phyloP scores from a whole-genome alignment of 2,797 vertebrate species.

The Amphiprion clarkii region DNA sequence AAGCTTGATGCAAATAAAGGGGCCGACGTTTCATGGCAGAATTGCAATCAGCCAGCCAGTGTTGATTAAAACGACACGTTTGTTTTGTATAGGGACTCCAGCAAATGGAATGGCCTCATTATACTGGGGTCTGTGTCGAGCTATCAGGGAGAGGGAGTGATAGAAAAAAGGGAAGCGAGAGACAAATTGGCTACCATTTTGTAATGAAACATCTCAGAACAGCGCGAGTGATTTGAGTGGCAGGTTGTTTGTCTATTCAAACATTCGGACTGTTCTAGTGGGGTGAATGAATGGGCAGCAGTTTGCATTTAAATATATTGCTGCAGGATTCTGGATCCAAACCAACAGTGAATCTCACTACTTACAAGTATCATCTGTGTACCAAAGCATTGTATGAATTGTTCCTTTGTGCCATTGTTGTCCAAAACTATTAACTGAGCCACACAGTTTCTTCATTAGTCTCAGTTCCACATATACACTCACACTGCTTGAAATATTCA shows the following conservation, averaged over 20 bases:
- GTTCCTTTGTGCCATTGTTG: not conserved
- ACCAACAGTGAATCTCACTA: slow-evolving; percentile 8
- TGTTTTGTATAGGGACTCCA: slow-evolving; percentile 56
- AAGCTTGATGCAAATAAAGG: slow-evolving; percentile 48
- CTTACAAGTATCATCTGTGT: not conserved
- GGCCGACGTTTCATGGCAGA: slow-evolving; percentile 28
- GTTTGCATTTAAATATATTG: slow-evolving; percentile 15
- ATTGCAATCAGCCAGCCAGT: slow-evolving; percentile 54
- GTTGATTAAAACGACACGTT: slow-evolving; percentile 69
- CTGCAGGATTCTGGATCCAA: not conserved
- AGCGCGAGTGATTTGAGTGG: slow-evolving; percentile 45
- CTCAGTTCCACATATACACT: not conserved
- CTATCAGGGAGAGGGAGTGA: slow-evolving; percentile 49
- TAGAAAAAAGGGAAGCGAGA: not conserved
- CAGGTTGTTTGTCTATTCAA: slow-evolving; percentile 50
- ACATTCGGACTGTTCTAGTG: slow-evolving; percentile 32
- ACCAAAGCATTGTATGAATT: not conserved
- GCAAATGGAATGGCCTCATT: slow-evolving; percentile 73
- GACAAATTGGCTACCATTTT: slow-evolving; percentile 53
- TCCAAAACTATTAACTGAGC: not conserved
- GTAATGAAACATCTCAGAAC: slow-evolving; percentile 57
- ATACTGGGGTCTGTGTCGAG: slow-evolving; percentile 48
- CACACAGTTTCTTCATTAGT: not conserved
- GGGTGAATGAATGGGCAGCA: slow-evolving; percentile 9
- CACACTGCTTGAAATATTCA: slow-evolving; percentile 16